Evolutionary conservation across 2,113 vertebrate genomes (phyloP).

Genomic region (Tricholaema leucomelas): DNA sequence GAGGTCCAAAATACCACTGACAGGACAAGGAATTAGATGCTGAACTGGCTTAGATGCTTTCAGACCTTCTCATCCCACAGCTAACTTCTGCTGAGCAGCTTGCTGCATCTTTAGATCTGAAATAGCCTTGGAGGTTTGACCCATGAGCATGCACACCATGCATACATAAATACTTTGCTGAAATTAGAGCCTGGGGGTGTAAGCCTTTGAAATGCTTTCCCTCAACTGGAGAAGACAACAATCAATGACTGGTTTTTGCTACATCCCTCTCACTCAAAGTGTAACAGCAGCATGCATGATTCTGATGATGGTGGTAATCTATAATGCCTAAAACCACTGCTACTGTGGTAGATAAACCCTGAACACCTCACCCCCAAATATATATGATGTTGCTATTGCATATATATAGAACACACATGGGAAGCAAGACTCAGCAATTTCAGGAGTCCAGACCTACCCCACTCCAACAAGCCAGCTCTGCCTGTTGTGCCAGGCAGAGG

Average conservation of each 20-base stretch:
- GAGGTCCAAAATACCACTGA: neutral
- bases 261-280: neutral
- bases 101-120: neutral
- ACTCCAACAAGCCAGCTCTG: accelerated
- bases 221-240: neutral
- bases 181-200: neutral
- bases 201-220: neutral
- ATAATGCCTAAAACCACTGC: neutral
- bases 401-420: neutral
- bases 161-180: neutral
- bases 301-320: neutral
- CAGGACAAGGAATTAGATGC: neutral
- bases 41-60: neutral
- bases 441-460: neutral
- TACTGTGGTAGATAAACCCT: neutral
- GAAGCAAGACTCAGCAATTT: accelerated
- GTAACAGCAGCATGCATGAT: neutral
- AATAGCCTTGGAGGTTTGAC: neutral
- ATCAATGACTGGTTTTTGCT: neutral
- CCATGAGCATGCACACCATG: accelerated
- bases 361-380: too few species aligned
- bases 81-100: neutral
- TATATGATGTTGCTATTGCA: neutral
- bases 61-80: neutral
- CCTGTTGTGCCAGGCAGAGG: neutral